Evolutionary conservation across 2,888 invertebrate species (phyloP).

Genomic region (Lomographa bimaculata): DNA sequence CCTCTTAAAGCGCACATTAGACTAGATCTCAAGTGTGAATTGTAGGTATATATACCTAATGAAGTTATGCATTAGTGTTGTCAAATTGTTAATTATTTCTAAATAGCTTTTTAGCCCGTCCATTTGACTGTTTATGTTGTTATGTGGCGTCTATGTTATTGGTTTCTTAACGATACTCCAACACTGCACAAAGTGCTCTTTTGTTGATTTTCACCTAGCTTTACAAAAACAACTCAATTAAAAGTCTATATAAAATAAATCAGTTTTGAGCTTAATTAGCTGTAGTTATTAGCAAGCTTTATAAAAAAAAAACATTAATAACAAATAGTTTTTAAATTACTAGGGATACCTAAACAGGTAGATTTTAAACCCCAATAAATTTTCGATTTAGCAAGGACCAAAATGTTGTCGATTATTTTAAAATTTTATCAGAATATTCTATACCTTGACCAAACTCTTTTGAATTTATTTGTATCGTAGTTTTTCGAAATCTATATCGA

Average conservation of each 20-base stretch:
- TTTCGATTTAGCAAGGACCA: constrained; percentile 67
- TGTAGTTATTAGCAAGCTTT: constrained; percentile 46
- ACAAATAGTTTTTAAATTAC: constrained; percentile 45
- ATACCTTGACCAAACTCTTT: constrained; percentile 64
- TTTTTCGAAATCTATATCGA: constrained; percentile 62
- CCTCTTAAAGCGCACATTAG: too few relatives aligned
- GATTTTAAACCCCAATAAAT: constrained; percentile 43
- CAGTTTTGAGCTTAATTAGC: constrained; percentile 42
- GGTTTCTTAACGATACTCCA: constrained; percentile 1
- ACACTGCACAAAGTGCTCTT: constrained; percentile 29
- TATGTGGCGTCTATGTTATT: constrained; percentile 2
- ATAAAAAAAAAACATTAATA: constrained; percentile 40
- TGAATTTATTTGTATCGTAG: constrained; percentile 57
- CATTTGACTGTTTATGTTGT: constrained; percentile 13
- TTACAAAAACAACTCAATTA: constrained; percentile 16
- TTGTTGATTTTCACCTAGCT: constrained; percentile 11
- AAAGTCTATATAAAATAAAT: constrained; percentile 35
- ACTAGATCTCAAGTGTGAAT: too few relatives aligned
- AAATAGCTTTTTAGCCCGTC: constrained; percentile 28
- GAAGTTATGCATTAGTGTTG: too few relatives aligned
- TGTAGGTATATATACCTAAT: too few relatives aligned
- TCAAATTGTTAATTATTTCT: too few relatives aligned
- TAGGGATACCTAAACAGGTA: constrained; percentile 43
- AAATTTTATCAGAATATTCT: constrained; percentile 49
- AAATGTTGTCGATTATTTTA: constrained; percentile 45